Evolutionary conservation across 2,113 vertebrate species (phyloP).

Genomic region (Sylvietta virens): DNA sequence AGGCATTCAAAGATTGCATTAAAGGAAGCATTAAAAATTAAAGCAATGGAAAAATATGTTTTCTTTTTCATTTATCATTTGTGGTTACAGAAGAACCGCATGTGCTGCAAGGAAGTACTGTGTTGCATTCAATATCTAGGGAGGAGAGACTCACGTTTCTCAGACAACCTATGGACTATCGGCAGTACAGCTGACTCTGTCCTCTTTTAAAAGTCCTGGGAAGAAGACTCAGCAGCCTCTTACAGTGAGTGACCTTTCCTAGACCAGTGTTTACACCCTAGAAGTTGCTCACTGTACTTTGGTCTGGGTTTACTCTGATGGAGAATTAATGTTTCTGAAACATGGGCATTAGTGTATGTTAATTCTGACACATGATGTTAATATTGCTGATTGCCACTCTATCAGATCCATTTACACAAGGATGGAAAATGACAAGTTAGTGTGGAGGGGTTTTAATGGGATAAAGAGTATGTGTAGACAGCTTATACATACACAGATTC

Average conservation of each 20-base stretch:
- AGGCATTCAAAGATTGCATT: slow-evolving; percentile 15
- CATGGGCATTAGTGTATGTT: neutral
- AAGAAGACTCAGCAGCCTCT: neutral
- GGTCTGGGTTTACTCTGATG: neutral
- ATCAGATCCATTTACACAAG: neutral
- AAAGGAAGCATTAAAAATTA: slow-evolving; percentile 37
- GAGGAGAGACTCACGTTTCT: neutral
- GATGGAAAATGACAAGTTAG: neutral
- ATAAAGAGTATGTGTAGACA: neutral
- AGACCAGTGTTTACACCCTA: neutral
- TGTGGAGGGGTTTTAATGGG: neutral
- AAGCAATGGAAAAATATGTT: neutral
- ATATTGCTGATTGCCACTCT: neutral
- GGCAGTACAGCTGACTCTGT: neutral
- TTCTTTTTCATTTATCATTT: neutral
- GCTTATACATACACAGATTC: neutral
- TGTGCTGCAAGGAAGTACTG: neutral
- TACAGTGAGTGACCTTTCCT: neutral
- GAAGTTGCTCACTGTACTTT: neutral
- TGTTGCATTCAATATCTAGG: neutral
- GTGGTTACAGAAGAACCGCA: neutral
- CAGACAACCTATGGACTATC: neutral
- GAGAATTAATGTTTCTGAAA: neutral
- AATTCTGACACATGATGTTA: neutral
- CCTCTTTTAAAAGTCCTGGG: neutral